Base-by-base conservation (phyloP, 2,113 vertebrate genomes). In the Picathartes gymnocephalus region DNA sequence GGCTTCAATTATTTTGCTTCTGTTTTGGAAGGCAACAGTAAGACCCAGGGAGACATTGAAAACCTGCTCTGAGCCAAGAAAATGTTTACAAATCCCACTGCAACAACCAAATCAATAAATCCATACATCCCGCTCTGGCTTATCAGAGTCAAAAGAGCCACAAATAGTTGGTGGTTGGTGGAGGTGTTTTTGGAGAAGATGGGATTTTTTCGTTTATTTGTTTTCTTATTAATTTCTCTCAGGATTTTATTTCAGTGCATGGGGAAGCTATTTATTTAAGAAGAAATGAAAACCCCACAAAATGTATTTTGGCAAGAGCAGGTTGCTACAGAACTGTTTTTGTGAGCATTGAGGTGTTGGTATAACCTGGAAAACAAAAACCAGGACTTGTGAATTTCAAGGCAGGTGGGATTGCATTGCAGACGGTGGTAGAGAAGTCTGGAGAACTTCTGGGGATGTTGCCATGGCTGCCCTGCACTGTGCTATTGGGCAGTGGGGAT, bases 351-450 rank as follows among this genome's bases (percentile, higher is more conserved):
- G 18, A 15, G 42, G 50, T 51, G 60, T 21, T 77, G 90, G 24
- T 27, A 11, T 4, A 76, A 16, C 25, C 16, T 22, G 37, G 69
- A 10, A 70, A 50, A 58, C 0, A 14, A 44, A 31, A 2, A 2
- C 5, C 24, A 19, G 71, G 31, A 3, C 3, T 3, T 0, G 3
- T 3, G 58, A 30, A 9, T 33, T 5, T 1, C 7, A 2, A 0
- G 6, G 7, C 12, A 10, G n/a, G 27, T 7, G 25, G 50, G 44
- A 10, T 4, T n/a, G 53, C 18, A 2, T 1, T 20, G 45, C 56
- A 13, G 57, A 2, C 0, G 10, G 56, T 3, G 6, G 45, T 11
- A 42, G 45, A 12, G 62, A 25, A 45, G 9, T 19, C 18, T 21
- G 40, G 27, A 11, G 14, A 19, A 1, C 23, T 25, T 1, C 2